A percentile compares a stretch with the other conserved stretches of the same genome.
phyloP scores from a whole-genome alignment of 2,888 invertebrate species.

The Drosophila koepferae region DNA sequence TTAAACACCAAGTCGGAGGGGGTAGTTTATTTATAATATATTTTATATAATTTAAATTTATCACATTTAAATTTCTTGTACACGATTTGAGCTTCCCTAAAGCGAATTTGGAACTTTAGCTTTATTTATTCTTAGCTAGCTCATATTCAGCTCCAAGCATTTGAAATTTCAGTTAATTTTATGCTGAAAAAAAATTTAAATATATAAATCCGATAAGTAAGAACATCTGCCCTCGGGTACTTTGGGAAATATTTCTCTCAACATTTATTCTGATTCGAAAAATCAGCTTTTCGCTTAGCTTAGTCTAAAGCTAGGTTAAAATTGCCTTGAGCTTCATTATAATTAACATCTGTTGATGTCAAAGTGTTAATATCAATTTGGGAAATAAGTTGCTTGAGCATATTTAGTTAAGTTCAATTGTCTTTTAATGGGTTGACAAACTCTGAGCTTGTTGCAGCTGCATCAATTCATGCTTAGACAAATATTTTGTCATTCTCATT shows the following conservation, averaged over 20 bases:
- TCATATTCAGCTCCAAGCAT: background rate
- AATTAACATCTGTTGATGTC: background rate
- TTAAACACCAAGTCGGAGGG: no score
- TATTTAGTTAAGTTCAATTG: background rate
- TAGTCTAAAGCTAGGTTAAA: background rate
- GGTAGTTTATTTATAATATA: no score
- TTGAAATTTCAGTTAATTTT: background rate
- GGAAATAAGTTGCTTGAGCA: background rate
- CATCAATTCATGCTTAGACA: slow-evolving; percentile 17
- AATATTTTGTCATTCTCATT: slow-evolving; percentile 60
- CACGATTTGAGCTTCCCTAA: no score
- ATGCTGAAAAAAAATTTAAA: background rate
- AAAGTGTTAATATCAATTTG: background rate
- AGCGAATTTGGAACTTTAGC: no score
- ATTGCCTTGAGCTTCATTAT: background rate
- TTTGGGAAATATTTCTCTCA: rapidly evolving
- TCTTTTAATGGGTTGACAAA: background rate
- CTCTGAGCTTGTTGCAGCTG: background rate
- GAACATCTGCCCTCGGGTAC: background rate
- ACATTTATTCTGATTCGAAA: background rate
- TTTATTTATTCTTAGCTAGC: background rate
- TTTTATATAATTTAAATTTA: no score
- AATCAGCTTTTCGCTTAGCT: background rate
- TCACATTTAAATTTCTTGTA: no score
- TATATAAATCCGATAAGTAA: background rate